Conservation (phyloP, 2,888 invertebrate species). For the Ophion slaviceki region DNA sequence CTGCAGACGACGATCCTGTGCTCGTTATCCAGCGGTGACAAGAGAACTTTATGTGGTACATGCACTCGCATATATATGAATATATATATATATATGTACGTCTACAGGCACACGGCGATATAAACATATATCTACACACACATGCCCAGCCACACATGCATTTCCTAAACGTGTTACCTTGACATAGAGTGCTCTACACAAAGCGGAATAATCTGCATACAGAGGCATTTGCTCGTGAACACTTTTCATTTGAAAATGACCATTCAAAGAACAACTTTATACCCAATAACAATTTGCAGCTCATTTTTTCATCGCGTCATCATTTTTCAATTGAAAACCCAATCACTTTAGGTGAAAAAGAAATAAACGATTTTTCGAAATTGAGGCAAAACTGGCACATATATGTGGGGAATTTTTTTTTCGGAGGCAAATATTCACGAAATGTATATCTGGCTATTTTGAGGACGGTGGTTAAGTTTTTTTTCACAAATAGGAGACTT, state of each 20-base stretch:
- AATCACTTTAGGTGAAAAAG: background rate
- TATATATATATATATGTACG: background rate
- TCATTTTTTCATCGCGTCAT: no score
- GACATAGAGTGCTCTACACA: constrained; percentile 1
- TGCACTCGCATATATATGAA: background rate
- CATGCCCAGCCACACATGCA: background rate
- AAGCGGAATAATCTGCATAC: constrained; percentile 11
- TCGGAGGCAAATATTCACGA: no score
- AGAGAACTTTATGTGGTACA: constrained; percentile 48
- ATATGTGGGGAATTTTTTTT: no score
- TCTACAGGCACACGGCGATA: background rate
- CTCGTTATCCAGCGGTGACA: constrained; percentile 54
- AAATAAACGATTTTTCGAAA: background rate
- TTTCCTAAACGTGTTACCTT: constrained; percentile 6
- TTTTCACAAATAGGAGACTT: no score
- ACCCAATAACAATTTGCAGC: no score
- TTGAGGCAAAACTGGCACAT: background rate
- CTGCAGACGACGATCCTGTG: constrained; percentile 40
- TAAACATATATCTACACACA: background rate
- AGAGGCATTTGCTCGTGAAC: background rate
- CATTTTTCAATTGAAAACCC: background rate
- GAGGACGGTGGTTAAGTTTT: no score
- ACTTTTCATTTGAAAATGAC: background rate
- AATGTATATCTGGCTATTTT: no score
- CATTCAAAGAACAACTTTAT: background rate